phyloP scores from a whole-genome alignment of 2,888 invertebrate species.

The Melikaiella ostensackeni region DNA sequence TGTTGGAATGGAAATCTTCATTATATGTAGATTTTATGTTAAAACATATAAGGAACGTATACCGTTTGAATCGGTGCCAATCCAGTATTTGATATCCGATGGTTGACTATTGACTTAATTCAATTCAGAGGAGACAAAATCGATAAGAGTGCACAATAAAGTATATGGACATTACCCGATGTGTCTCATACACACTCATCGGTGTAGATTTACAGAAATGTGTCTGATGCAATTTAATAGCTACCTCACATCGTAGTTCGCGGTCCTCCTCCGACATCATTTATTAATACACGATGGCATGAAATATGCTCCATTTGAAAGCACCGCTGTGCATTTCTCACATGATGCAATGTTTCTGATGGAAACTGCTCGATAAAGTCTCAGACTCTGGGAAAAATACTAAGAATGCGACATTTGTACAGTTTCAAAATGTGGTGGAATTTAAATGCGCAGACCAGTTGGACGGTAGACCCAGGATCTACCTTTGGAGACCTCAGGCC shows the following conservation, averaged over 20 bases:
- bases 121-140: conserved; percentile 13
- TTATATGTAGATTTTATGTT: background rate
- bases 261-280: too few relatives aligned
- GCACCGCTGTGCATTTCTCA: conserved; percentile 57
- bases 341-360: conserved; percentile 16
- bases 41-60: background rate
- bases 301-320: conserved; percentile 57
- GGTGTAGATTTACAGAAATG: conserved; percentile 39
- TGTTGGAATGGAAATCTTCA: background rate
- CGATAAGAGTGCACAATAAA: background rate
- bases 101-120: conserved; percentile 8
- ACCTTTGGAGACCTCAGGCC: too few relatives aligned
- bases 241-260: conserved; percentile 31
- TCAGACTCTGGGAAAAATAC: background rate
- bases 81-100: conserved; percentile 4
- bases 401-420: background rate
- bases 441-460: too few relatives aligned
- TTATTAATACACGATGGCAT: conserved; percentile 58
- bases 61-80: background rate
- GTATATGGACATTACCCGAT: background rate
- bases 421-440: too few relatives aligned
- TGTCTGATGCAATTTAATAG: conserved; percentile 45
- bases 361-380: background rate
- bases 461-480: too few relatives aligned
- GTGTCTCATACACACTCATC: conserved; percentile 13